A percentile compares a stretch with the other conserved stretches of the same genome.
phyloP scores from a whole-genome alignment of 2,113 vertebrate species.

The Sceloporus tristichus region DNA sequence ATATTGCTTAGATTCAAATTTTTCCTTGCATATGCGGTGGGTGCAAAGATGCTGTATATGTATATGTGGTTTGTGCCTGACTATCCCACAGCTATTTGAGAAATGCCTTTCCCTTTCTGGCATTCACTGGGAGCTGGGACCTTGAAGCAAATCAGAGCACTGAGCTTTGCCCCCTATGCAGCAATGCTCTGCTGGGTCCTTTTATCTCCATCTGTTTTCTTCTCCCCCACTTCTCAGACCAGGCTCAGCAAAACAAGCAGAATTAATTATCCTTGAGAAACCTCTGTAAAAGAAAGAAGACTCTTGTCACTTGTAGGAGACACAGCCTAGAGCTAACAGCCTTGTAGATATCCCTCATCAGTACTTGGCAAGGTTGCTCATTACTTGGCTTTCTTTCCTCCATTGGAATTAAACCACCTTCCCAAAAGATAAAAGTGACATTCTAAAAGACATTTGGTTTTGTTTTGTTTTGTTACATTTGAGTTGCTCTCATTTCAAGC shows the following conservation, averaged over 20 bases:
- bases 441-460: neutral
- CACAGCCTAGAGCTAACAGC: neutral
- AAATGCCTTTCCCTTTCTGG: neutral
- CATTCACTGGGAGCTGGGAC: neutral
- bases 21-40: neutral
- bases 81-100: neutral
- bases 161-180: neutral
- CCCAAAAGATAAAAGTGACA: neutral
- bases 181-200: neutral
- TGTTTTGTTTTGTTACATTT: neutral
- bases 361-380: no score
- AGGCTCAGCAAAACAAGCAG: neutral
- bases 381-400: neutral
- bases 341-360: neutral
- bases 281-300: no score
- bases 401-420: neutral
- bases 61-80: neutral
- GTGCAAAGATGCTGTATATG: neutral
- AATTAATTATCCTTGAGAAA: constrained; percentile 3
- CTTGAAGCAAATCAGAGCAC: neutral
- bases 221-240: neutral
- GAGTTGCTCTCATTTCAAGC: neutral
- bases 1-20: neutral
- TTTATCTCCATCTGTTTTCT: neutral
- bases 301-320: neutral